phyloP scores from a whole-genome alignment of 2,888 invertebrate genomes.

The Acleris sparsana region DNA sequence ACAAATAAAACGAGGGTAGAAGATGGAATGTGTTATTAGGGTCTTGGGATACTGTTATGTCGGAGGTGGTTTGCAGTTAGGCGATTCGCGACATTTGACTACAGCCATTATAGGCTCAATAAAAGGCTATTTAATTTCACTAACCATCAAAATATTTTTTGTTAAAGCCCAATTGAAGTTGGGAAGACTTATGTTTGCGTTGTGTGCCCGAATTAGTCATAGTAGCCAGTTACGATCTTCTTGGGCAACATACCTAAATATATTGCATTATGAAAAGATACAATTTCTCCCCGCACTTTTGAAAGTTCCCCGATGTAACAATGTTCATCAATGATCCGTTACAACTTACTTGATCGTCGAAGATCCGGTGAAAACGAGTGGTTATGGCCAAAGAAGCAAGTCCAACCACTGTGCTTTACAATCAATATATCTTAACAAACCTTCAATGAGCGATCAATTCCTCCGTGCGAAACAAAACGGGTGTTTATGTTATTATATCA shows the following conservation, averaged over 20 bases:
- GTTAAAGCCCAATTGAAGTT: neutral
- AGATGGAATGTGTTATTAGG: no score
- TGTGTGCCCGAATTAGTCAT: neutral
- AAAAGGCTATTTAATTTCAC: no score
- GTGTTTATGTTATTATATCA: constrained; percentile 32
- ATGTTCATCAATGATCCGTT: neutral
- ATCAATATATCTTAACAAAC: neutral
- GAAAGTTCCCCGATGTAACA: neutral
- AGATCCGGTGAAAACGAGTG: neutral
- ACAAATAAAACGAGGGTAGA: no score
- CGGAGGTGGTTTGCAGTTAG: no score
- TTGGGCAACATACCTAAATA: no score
- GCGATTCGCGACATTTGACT: no score
- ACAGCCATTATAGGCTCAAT: no score
- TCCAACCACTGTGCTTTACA: neutral
- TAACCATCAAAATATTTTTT: neutral
- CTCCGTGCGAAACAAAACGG: constrained; percentile 26
- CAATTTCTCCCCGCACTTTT: neutral
- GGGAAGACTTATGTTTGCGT: neutral
- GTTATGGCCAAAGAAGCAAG: constrained; percentile 1
- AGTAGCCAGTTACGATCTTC: neutral
- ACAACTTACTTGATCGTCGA: neutral
- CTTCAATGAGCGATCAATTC: constrained; percentile 10
- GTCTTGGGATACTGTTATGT: no score
- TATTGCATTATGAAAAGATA: no score